Evolutionary conservation across 2,888 invertebrate genomes (phyloP).

Genomic region (Chrysolina oricalcia): DNA sequence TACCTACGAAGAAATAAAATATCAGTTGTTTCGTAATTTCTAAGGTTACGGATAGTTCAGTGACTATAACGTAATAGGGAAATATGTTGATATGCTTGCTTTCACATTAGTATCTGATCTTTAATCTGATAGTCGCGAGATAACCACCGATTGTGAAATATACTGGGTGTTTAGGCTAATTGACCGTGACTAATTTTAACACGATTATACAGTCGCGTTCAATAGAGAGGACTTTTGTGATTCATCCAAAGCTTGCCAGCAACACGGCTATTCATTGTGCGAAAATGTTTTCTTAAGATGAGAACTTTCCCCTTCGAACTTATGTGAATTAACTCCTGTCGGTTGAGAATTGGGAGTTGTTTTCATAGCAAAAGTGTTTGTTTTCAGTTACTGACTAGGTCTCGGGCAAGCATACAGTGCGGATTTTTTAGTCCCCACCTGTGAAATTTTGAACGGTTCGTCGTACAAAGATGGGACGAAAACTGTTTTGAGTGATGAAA

Average conservation of each 20-base stretch:
- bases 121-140: constrained; percentile 6
- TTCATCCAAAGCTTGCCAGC: not conserved
- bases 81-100: constrained; percentile 23
- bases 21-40: constrained; percentile 18
- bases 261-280: not conserved
- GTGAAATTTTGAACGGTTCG: too few relatives aligned
- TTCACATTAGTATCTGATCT: constrained; percentile 25
- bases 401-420: too few relatives aligned
- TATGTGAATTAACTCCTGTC: not conserved
- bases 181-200: constrained; percentile 20
- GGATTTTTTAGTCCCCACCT: not conserved
- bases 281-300: constrained; percentile 3
- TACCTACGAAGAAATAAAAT: not conserved
- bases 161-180: constrained; percentile 24
- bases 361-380: constrained; percentile 9
- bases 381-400: not conserved
- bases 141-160: constrained; percentile 19
- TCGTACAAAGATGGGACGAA: too few relatives aligned
- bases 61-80: constrained; percentile 11
- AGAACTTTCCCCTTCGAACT: not conserved
- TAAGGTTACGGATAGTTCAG: constrained; percentile 17
- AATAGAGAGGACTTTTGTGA: constrained; percentile 10
- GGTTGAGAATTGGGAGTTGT: constrained; percentile 3
- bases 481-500: too few relatives aligned
- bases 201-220: constrained; percentile 14